phyloP scores from a whole-genome alignment of 1,140 invertebrate species.

The Cepaea nemoralis region DNA sequence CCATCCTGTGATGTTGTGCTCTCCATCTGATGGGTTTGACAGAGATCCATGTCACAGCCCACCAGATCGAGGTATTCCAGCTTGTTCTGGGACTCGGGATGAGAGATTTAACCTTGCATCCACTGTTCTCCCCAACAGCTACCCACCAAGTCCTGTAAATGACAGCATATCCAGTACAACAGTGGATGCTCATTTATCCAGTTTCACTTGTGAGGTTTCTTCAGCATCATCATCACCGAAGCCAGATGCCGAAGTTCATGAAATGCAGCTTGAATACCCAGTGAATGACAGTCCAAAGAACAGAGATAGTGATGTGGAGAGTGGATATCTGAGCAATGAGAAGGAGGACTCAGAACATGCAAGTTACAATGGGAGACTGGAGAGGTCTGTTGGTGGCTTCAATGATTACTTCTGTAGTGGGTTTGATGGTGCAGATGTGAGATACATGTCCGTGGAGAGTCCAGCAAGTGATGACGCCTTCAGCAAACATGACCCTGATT shows the following conservation, averaged over 20 bases:
- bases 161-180: not conserved
- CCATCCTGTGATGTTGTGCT: not conserved
- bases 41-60: not conserved
- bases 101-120: not conserved
- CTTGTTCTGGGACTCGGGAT: not conserved
- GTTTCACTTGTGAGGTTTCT: too few species aligned
- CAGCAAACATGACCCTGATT: not conserved
- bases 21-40: not conserved
- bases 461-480: not conserved
- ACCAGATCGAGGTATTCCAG: not conserved
- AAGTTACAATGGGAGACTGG: not conserved
- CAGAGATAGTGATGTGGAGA: constrained; percentile 8
- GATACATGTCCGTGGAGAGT: not conserved
- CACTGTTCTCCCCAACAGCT: not conserved
- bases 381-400: not conserved
- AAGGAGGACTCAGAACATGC: not conserved
- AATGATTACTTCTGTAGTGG: constrained; percentile 22
- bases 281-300: not conserved
- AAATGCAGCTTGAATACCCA: not conserved
- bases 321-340: not conserved
- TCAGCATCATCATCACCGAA: not conserved
- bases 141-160: too few species aligned
- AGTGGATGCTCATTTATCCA: too few species aligned
- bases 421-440: not conserved
- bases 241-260: not conserved